Conservation (phyloP, 2,797 vertebrate species). For the Rhyacichthys aspro region DNA sequence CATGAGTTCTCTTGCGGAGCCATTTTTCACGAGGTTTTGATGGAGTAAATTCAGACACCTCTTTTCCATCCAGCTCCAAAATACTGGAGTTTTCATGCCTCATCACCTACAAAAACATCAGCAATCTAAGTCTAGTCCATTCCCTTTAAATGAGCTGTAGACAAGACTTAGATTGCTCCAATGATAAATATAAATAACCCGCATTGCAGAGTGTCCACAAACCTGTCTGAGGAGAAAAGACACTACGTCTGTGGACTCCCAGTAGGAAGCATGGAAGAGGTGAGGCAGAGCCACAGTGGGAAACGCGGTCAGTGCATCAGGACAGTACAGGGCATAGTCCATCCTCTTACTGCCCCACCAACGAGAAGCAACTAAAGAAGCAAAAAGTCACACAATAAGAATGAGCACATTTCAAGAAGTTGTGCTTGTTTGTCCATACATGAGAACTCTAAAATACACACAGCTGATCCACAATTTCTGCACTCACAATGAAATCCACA, state of each 20-base stretch:
- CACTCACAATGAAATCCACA: neutral
- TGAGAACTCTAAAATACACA: neutral
- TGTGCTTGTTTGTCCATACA: too few species aligned
- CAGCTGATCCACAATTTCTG: slow-evolving; percentile 8
- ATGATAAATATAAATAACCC: too few species aligned
- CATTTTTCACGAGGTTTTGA: slow-evolving; percentile 98
- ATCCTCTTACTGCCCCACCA: slow-evolving; percentile 96
- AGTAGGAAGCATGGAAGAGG: slow-evolving; percentile 97
- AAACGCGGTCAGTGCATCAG: slow-evolving; percentile 91
- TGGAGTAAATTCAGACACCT: slow-evolving; percentile 95
- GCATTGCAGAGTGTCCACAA: too few species aligned
- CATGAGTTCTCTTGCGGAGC: slow-evolving; percentile 95
- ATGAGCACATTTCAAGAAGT: too few species aligned
- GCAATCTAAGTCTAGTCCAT: neutral
- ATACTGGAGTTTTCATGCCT: slow-evolving; percentile 93
- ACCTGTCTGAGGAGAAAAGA: slow-evolving; percentile 97
- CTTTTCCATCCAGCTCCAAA: slow-evolving; percentile 95
- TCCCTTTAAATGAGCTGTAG: too few species aligned
- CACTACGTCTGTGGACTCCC: slow-evolving; percentile 95
- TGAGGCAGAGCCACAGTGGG: slow-evolving; percentile 94
- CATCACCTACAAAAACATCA: slow-evolving; percentile 86
- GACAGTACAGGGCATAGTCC: slow-evolving; percentile 93
- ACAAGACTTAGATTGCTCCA: neutral
- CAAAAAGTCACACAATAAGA: neutral
- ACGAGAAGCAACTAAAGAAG: slow-evolving; percentile 84